phyloP scores from a whole-genome alignment of 2,888 invertebrate species.

The Parochlus steinenii region DNA sequence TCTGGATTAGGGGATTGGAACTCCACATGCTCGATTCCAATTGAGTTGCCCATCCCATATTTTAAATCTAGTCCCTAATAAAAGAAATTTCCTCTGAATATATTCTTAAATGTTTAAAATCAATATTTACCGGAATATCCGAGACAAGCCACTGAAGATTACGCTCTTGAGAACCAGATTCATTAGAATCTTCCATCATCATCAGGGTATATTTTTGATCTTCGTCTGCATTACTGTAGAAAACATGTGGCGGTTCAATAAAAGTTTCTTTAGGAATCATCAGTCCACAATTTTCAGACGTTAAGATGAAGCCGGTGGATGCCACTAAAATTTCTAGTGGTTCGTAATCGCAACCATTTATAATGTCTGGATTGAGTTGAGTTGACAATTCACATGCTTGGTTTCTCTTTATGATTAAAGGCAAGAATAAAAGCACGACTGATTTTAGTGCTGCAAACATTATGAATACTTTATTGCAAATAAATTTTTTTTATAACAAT shows the following conservation, averaged over 20 bases:
- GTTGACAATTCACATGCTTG: neutral
- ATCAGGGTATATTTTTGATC: slow-evolving; percentile 5
- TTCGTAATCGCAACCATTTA: slow-evolving; percentile 3
- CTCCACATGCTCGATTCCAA: neutral
- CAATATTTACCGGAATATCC: neutral
- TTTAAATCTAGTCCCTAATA: slow-evolving; percentile 4
- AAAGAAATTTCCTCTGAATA: neutral
- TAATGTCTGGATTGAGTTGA: neutral
- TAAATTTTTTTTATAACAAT: neutral
- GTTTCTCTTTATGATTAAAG: too few species aligned
- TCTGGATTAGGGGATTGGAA: slow-evolving; percentile 6
- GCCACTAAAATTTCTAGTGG: slow-evolving; percentile 2
- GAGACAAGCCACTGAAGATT: neutral
- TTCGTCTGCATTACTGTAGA: slow-evolving; percentile 1
- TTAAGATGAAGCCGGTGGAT: slow-evolving; percentile 2
- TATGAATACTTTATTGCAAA: neutral
- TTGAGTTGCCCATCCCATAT: neutral
- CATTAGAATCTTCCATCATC: slow-evolving; percentile 6
- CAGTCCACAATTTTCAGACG: slow-evolving; percentile 5
- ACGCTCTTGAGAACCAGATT: neutral
- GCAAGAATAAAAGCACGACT: neutral
- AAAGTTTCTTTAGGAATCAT: slow-evolving; percentile 5
- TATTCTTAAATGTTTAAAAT: slow-evolving; percentile 2
- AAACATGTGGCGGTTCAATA: slow-evolving; percentile 6
- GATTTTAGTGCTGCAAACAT: neutral